Evolutionary conservation across 1,140 invertebrate genomes (phyloP).

Genomic region (Meloidogyne floridensis): DNA sequence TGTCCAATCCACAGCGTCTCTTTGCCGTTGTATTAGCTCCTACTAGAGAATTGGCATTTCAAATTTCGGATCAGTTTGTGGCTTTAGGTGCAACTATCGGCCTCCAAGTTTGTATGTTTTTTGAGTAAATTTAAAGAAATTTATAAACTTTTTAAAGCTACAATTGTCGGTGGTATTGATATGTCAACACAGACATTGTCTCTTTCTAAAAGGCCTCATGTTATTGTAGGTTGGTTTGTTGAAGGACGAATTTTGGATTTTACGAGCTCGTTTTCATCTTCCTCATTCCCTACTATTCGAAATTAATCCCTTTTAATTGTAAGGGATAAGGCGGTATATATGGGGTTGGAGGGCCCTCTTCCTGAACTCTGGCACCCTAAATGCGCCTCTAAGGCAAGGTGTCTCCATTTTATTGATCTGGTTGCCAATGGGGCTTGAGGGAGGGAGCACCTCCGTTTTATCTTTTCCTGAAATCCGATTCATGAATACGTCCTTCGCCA

Average conservation of each 20-base stretch:
- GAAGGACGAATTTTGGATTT: no score
- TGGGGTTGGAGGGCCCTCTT: slow-evolving; percentile 70
- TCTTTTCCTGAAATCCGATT: no score
- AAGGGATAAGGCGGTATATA: no score
- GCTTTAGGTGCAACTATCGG: slow-evolving; percentile 58
- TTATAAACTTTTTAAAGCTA: slow-evolving; percentile 33
- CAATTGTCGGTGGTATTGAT: slow-evolving; percentile 93
- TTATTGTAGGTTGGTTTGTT: slow-evolving; percentile 72
- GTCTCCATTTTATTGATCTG: no score
- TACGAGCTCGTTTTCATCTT: no score
- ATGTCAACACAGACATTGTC: slow-evolving; percentile 88
- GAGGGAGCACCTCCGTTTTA: no score
- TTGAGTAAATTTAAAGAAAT: slow-evolving; percentile 17
- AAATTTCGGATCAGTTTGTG: slow-evolving; percentile 64
- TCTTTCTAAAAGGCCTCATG: slow-evolving; percentile 75
- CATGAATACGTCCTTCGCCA: slow-evolving; percentile 62
- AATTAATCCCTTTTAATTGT: no score
- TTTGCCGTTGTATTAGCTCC: slow-evolving; percentile 61
- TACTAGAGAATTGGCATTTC: slow-evolving; percentile 62
- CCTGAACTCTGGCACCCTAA: no score
- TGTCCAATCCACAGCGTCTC: slow-evolving; percentile 52
- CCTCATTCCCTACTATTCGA: no score
- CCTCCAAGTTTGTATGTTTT: slow-evolving; percentile 46
- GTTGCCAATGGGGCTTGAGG: no score
- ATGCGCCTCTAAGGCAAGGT: no score